Evolutionary conservation across 1,140 invertebrate species (phyloP).

Genomic region (Paracyclopina nana): DNA sequence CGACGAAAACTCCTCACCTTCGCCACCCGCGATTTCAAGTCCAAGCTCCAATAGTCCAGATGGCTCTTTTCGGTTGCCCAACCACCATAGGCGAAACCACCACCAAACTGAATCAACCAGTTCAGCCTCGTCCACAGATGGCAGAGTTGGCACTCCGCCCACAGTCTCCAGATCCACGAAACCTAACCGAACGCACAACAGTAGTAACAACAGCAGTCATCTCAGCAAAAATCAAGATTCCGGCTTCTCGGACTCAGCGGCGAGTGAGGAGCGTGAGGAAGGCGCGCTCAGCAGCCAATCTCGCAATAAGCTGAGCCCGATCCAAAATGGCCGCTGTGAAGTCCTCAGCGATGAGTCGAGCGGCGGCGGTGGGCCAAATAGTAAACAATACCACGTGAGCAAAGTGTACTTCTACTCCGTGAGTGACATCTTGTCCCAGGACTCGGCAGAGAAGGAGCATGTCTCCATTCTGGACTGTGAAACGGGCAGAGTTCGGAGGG

Average conservation of each 20-base stretch:
- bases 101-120: too few species aligned
- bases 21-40: background rate
- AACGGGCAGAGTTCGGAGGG: too few species aligned
- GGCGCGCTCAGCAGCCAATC: too few species aligned
- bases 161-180: background rate
- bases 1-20: background rate
- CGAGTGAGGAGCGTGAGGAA: too few species aligned
- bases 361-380: background rate
- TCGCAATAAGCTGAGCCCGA: too few species aligned
- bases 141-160: background rate
- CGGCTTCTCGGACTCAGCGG: slow-evolving; percentile 1
- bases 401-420: slow-evolving; percentile 2
- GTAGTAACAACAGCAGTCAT: too few species aligned
- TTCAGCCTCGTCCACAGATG: slow-evolving; percentile 4
- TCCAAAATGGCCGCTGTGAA: background rate
- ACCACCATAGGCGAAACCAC: too few species aligned
- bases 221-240: background rate
- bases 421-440: background rate
- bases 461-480: background rate
- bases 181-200: too few species aligned
- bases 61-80: background rate
- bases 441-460: background rate
- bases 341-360: background rate
- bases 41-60: background rate
- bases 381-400: background rate